Evolutionary conservation across 2,888 invertebrate genomes (phyloP).

Genomic region (Amaurobius ferox): DNA sequence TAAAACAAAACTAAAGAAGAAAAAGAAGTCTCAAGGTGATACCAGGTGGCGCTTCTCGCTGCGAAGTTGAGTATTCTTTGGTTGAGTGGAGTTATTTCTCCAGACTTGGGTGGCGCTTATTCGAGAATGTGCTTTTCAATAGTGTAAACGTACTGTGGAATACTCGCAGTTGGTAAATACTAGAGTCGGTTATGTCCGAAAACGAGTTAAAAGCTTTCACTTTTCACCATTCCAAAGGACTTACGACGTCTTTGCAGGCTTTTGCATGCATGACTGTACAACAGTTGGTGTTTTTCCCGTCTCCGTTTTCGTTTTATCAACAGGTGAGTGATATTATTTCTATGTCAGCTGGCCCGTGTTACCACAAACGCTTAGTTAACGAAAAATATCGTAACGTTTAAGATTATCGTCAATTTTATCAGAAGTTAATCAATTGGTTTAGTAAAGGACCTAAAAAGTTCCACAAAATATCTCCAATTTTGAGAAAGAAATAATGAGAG

Average conservation of each 20-base stretch:
- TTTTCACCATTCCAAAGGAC: not conserved
- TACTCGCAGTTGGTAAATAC: not conserved
- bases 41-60: not conserved
- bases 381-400: too few species aligned
- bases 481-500: too few species aligned
- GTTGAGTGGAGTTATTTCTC: constrained; percentile 7
- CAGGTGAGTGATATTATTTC: too few species aligned
- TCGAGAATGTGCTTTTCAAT: not conserved
- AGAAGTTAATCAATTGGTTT: too few species aligned
- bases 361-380: too few species aligned
- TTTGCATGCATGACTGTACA: constrained; percentile 52
- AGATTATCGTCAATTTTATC: too few species aligned
- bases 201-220: not conserved
- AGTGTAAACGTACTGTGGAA: not conserved
- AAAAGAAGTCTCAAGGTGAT: not conserved
- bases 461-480: too few species aligned
- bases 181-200: not conserved
- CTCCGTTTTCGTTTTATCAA: constrained; percentile 17
- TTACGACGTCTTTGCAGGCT: constrained; percentile 17
- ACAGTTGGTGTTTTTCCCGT: constrained; percentile 23
- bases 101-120: constrained; percentile 1
- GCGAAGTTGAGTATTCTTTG: too few species aligned
- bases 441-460: too few species aligned
- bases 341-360: too few species aligned
- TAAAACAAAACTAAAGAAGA: not conserved